Conservation (phyloP, 2,113 vertebrate genomes). For the Tylochromis polylepis region DNA sequence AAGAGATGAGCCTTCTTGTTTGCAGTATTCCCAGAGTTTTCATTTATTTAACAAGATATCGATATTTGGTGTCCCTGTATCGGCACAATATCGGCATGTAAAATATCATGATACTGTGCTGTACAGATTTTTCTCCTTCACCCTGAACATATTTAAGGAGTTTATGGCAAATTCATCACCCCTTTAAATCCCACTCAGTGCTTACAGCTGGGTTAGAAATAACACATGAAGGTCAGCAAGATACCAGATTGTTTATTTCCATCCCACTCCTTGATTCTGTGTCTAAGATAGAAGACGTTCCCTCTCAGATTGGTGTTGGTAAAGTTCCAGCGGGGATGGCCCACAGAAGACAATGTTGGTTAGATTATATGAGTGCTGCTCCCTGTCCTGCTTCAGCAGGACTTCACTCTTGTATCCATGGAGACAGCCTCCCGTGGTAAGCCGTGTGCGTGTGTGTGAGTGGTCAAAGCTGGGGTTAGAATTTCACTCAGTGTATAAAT, state of each 20-base stretch:
- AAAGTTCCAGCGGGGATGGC: background rate
- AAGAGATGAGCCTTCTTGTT: background rate
- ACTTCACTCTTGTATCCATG: slow-evolving; percentile 48
- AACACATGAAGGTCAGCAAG: slow-evolving; percentile 34
- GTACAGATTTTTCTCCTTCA: background rate
- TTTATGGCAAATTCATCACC: background rate
- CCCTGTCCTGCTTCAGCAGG: background rate
- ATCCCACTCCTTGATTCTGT: background rate
- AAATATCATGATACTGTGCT: too few species aligned
- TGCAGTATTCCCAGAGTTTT: background rate
- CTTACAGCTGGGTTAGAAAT: background rate
- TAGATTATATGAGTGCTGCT: background rate
- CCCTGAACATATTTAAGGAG: background rate
- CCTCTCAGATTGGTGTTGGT: background rate
- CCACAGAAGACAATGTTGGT: slow-evolving; percentile 1
- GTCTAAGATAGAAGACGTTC: background rate
- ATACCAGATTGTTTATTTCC: background rate
- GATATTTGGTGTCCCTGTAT: background rate
- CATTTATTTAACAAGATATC: background rate
- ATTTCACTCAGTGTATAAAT: slow-evolving; percentile 47
- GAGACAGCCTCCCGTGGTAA: slow-evolving; percentile 37
- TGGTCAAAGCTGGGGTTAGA: slow-evolving; percentile 22
- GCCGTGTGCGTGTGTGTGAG: slow-evolving; percentile 10
- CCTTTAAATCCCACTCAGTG: background rate
- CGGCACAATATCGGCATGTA: too few species aligned